Evolutionary conservation across 2,888 invertebrate species (phyloP), one percentile per base, ranked within the genome.

Genomic region (Carterocephalus palaemon): DNA sequence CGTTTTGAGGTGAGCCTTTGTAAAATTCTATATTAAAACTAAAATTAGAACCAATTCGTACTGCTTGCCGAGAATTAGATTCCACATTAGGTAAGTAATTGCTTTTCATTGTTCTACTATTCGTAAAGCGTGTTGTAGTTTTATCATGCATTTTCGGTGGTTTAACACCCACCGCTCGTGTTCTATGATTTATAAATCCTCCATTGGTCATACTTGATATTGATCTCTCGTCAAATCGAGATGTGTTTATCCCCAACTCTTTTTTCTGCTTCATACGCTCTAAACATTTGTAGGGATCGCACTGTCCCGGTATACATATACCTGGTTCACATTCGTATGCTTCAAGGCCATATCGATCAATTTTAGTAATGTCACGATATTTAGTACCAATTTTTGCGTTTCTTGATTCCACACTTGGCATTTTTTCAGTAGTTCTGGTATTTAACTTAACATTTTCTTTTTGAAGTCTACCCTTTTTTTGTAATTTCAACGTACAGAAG

Each of bases 251-350:
- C 7, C 40, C 40, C 4, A 39, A 29, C 9, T 39, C 12, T 15
- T 22, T 29, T 20, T 64, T 57, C 47, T 55, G 60, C 52, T 56
- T 57, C 6, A 71, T 69, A 17, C 54, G 47, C 36, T 62, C 64
- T 59, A 60, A 46, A 47, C 64, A 62, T 52, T 59, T 54, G 38
- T 55, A 47, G 4, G 64, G 64, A 49, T 64, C 48, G 46, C 65
- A 68, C 38, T 60, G 53, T 4, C 56, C 57, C 7, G 68, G 63
- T 31, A 57, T 10, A 49, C 61, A 64, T 13, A 65, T 32, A 19
- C 57, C 60, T 13, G 70, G 64, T 46, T 64, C 62, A 49, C 63
- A 66, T 52, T 69, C 64, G 28, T 63, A 62, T 45, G 60, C 50
- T 41, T 57, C 43, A 8, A 64, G 43, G 8, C 20, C 10, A 8